Evolutionary conservation across 1,140 invertebrate species (phyloP).

Genomic region (Alviniconcha marisindica): DNA sequence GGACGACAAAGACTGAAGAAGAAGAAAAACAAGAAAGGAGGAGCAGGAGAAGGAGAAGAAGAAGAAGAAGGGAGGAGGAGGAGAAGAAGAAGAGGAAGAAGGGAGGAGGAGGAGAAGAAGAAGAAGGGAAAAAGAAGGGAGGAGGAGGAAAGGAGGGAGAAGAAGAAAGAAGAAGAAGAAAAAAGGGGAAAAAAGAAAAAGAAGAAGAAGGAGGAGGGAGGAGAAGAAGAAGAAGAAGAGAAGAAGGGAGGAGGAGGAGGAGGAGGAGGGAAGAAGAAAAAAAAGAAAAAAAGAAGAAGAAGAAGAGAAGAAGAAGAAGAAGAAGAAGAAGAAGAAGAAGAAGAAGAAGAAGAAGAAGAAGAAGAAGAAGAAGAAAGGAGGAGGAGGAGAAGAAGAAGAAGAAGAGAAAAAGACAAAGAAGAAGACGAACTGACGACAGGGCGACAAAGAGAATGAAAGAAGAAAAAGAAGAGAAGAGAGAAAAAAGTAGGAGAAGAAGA

Average conservation of each 20-base stretch:
- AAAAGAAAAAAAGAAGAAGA: background rate
- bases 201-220: no score
- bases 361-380: background rate
- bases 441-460: background rate
- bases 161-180: no score
- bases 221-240: no score
- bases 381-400: no score
- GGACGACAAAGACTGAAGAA: background rate
- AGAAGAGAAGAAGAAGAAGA: conserved; percentile 15
- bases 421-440: background rate
- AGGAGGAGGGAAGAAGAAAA: no score
- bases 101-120: no score
- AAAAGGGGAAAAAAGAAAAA: no score
- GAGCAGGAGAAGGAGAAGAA: background rate
- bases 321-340: conserved; percentile 17
- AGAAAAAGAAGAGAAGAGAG: background rate
- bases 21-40: background rate
- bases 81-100: background rate
- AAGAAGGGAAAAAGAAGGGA: no score
- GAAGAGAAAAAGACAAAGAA: background rate
- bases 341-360: conserved; percentile 18
- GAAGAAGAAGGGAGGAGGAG: background rate
- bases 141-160: no score
- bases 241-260: no score
- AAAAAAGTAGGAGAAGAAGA: no score